A percentile compares a stretch with the other conserved stretches of the same genome.
Evolutionary conservation across 2,888 invertebrate species (phyloP).

Genomic region (Drosophila meridiana): DNA sequence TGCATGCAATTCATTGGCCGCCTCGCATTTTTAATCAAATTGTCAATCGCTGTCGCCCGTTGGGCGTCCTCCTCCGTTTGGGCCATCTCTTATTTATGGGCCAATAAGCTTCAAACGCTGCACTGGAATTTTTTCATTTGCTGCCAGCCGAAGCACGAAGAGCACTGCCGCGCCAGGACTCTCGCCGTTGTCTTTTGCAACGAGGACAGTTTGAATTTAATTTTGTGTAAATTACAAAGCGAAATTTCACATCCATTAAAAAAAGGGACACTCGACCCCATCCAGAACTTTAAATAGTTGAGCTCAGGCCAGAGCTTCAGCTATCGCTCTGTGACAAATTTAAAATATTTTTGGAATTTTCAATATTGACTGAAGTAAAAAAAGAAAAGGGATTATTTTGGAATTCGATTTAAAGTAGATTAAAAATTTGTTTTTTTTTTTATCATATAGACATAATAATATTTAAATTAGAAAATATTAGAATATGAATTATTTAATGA

Average conservation of each 20-base stretch:
- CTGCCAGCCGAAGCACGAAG: constrained; percentile 16
- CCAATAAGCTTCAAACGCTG: constrained; percentile 80
- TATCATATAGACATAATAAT: too few relatives aligned
- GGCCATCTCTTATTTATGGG: constrained; percentile 76
- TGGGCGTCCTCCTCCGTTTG: constrained; percentile 35
- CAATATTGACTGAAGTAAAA: constrained; percentile 18
- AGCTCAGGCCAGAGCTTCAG: background rate
- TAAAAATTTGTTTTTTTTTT: background rate
- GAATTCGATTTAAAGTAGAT: background rate
- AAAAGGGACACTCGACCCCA: background rate
- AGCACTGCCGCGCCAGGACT: constrained; percentile 15
- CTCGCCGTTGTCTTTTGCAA: constrained; percentile 38
- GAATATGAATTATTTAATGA: background rate
- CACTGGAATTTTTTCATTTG: constrained; percentile 80
- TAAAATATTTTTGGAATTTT: constrained; percentile 37
- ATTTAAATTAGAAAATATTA: background rate
- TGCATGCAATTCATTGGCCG: constrained; percentile 58
- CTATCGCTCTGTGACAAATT: background rate
- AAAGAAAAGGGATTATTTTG: background rate
- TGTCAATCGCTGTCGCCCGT: constrained; percentile 75
- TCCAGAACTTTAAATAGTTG: constrained; percentile 28
- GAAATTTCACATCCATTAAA: constrained; percentile 32
- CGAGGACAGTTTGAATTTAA: constrained; percentile 77
- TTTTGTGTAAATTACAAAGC: constrained; percentile 77
- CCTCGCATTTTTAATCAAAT: constrained; percentile 77